A percentile compares a stretch with the other conserved stretches of the same genome.
Conservation (phyloP, 2,888 invertebrate genomes). For the Phyllotreta striolata region DNA sequence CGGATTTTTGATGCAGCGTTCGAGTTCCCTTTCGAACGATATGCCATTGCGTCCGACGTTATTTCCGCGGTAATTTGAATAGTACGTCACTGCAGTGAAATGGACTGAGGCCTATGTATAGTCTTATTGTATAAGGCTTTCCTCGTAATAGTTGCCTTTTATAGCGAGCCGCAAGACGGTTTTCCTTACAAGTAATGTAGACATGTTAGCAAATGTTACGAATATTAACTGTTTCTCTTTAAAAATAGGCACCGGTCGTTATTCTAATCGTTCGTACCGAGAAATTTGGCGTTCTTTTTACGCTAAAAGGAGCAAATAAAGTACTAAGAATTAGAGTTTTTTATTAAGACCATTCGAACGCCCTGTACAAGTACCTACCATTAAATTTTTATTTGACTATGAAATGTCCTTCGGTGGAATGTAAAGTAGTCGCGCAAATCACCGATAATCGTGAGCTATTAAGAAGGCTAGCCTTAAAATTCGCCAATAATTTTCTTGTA, state of each 20-base stretch:
- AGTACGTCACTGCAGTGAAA: slow-evolving; percentile 41
- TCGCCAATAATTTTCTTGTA: slow-evolving; percentile 38
- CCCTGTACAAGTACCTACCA: no score
- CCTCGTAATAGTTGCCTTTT: slow-evolving; percentile 48
- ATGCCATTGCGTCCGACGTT: no score
- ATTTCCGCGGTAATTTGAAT: background rate
- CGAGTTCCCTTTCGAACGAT: no score
- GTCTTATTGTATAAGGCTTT: slow-evolving; percentile 44
- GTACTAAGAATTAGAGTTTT: slow-evolving; percentile 1
- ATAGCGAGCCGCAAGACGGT: slow-evolving; percentile 45
- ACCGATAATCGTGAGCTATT: slow-evolving; percentile 37
- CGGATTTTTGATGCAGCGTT: no score
- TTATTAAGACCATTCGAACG: no score
- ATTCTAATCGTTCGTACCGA: no score
- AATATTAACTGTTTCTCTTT: slow-evolving; percentile 18
- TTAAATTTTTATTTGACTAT: background rate
- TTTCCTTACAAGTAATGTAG: slow-evolving; percentile 38
- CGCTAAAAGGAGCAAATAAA: no score
- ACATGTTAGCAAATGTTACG: slow-evolving; percentile 24
- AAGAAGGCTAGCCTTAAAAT: slow-evolving; percentile 38
- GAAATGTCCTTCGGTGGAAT: slow-evolving; percentile 37
- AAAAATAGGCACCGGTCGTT: slow-evolving; percentile 8
- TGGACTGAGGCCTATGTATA: slow-evolving; percentile 45
- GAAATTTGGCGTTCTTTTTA: no score
- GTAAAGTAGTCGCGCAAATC: slow-evolving; percentile 31